Conservation (phyloP, 2,888 invertebrate genomes). For the Acanthococcus lagerstroemiae region DNA sequence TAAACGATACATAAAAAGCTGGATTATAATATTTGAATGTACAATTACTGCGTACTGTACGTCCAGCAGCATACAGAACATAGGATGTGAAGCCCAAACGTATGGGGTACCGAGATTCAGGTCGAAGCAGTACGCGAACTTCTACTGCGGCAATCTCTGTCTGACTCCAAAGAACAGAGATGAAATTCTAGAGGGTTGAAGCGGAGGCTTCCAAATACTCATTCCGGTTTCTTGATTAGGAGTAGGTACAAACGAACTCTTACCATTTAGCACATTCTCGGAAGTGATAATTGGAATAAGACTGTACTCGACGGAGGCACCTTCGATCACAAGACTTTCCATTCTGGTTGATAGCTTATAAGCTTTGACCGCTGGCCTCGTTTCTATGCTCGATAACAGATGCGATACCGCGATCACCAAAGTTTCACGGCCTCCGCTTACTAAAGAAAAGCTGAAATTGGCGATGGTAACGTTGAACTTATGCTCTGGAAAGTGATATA, state of each 20-base stretch:
- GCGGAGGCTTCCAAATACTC: too few relatives aligned
- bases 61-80: too few relatives aligned
- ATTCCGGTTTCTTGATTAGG: too few relatives aligned
- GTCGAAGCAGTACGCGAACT: too few relatives aligned
- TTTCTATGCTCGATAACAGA: constrained; percentile 57
- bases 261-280: constrained; percentile 43
- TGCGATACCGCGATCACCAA: constrained; percentile 62
- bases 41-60: too few relatives aligned
- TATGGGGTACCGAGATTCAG: too few relatives aligned
- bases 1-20: constrained; percentile 35
- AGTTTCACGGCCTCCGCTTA: constrained; percentile 59
- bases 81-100: too few relatives aligned
- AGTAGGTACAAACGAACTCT: too few relatives aligned
- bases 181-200: too few relatives aligned
- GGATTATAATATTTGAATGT: too few relatives aligned
- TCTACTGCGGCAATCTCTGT: too few relatives aligned
- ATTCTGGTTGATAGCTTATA: constrained; percentile 59
- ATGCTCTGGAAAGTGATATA: constrained; percentile 50
- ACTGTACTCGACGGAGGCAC: constrained; percentile 60
- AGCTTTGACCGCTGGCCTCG: constrained; percentile 55
- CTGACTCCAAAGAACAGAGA: too few relatives aligned
- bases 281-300: constrained; percentile 58
- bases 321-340: constrained; percentile 67
- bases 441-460: constrained; percentile 57
- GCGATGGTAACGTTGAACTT: constrained; percentile 65